Conservation (phyloP, 2,113 vertebrate species). For the Scatophagus argus region DNA sequence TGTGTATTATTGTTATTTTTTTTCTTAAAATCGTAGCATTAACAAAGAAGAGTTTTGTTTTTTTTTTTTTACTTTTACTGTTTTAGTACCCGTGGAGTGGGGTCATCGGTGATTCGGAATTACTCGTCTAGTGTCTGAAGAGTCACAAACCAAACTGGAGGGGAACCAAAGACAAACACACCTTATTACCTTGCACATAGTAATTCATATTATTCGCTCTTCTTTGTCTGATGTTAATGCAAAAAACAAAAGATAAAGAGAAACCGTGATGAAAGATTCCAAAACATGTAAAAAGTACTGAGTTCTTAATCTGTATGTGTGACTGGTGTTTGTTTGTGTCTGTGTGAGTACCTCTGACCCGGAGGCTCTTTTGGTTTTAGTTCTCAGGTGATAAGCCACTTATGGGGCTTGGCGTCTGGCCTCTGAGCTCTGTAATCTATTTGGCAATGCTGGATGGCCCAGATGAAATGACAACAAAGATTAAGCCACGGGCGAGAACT, state of each 20-base stretch:
- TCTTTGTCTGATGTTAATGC: background rate
- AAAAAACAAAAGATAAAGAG: background rate
- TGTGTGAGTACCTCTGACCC: constrained; percentile 45
- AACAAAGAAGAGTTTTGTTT: too few species aligned
- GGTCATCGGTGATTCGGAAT: too few species aligned
- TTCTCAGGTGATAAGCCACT: constrained; percentile 76
- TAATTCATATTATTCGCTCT: background rate
- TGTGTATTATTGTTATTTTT: too few species aligned
- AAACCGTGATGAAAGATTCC: background rate
- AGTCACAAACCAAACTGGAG: background rate
- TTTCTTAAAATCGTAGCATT: too few species aligned
- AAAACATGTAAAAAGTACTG: background rate
- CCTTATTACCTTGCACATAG: background rate
- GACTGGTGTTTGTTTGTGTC: constrained; percentile 27
- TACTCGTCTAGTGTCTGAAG: too few species aligned
- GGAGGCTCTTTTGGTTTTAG: constrained; percentile 54
- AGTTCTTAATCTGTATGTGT: constrained; percentile 11
- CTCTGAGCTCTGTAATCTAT: constrained; percentile 71
- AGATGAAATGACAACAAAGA: constrained; percentile 78
- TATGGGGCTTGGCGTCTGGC: constrained; percentile 55
- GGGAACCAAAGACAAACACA: constrained; percentile 3
- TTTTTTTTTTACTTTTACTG: too few species aligned
- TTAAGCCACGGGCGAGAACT: constrained; percentile 57
- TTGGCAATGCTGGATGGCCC: constrained; percentile 59
- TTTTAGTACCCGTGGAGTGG: too few species aligned